A percentile compares a stretch with the other conserved stretches of the same genome.
These are phyloP conservation scores for Eleutherodactylus coqui DNA, from an alignment of 2,797 vertebrate genomes.

Conservation along the genomic window DNA sequence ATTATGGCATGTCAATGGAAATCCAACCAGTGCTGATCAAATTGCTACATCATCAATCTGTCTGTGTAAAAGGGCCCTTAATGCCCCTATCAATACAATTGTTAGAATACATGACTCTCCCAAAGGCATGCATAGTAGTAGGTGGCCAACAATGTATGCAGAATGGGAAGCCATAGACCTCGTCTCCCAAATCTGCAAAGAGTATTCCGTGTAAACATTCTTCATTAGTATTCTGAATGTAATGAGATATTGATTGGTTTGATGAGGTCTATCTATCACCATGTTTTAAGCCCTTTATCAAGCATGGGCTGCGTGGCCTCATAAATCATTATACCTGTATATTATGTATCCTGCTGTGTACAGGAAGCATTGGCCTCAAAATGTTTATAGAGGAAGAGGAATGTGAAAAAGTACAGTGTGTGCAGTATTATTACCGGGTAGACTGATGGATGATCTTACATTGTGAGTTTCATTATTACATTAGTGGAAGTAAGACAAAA, in stretches of 20 bases:
- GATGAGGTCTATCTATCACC: constrained; percentile 51
- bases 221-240: constrained; percentile 44
- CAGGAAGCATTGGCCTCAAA: neutral
- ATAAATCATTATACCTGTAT: constrained; percentile 32
- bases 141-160: neutral
- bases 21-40: too few relatives aligned
- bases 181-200: neutral
- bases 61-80: too few relatives aligned
- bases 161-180: constrained; percentile 13
- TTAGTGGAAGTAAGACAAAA: neutral
- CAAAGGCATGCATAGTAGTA: neutral
- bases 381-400: neutral
- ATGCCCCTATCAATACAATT: too few relatives aligned
- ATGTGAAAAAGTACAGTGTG: neutral
- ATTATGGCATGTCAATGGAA: too few relatives aligned
- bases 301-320: neutral
- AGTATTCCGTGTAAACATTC: neutral
- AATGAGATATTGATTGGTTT: constrained; percentile 45
- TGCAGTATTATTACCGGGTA: neutral
- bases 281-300: constrained; percentile 49
- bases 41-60: too few relatives aligned
- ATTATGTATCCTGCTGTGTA: constrained; percentile 27
- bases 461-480: constrained; percentile 1
- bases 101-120: neutral
- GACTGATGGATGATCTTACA: neutral